A percentile compares a stretch with the other conserved stretches of the same genome.
phyloP scores from a whole-genome alignment of 2,797 vertebrate species.

The Aythya fuligula region DNA sequence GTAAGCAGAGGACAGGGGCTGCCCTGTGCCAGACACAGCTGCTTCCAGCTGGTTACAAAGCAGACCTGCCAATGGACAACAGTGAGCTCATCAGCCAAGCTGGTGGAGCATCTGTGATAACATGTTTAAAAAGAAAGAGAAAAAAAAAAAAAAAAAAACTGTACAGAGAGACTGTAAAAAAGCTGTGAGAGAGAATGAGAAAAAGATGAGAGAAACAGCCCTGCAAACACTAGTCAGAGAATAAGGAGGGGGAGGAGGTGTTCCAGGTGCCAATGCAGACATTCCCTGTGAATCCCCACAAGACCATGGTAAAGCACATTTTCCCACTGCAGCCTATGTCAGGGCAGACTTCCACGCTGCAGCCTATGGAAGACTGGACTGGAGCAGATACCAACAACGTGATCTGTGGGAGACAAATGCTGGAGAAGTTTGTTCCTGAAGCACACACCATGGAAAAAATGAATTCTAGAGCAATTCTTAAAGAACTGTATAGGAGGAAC shows the following conservation, averaged over 20 bases:
- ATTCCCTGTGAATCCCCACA: not conserved
- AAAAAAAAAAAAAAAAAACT: not conserved
- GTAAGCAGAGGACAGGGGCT: not conserved
- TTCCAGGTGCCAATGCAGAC: not conserved
- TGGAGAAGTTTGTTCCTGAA: not conserved
- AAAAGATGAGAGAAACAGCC: not conserved
- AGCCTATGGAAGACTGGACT: too few relatives aligned
- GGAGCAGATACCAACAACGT: not conserved
- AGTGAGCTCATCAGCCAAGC: not conserved
- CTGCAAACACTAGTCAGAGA: not conserved
- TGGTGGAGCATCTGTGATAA: not conserved
- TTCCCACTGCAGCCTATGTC: not conserved
- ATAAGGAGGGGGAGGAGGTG: not conserved
- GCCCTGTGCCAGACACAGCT: not conserved
- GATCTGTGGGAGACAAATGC: rapidly evolving
- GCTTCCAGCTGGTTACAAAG: not conserved
- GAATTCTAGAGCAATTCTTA: not conserved
- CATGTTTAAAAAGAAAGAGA: not conserved
- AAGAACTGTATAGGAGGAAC: not conserved
- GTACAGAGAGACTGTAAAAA: not conserved
- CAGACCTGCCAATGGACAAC: not conserved
- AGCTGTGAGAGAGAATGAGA: not conserved
- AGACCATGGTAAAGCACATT: too few relatives aligned
- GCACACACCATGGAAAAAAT: rapidly evolving
- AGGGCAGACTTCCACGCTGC: not conserved